Conservation (phyloP, 2,113 vertebrate genomes). For the Acanthochromis polyacanthus region DNA sequence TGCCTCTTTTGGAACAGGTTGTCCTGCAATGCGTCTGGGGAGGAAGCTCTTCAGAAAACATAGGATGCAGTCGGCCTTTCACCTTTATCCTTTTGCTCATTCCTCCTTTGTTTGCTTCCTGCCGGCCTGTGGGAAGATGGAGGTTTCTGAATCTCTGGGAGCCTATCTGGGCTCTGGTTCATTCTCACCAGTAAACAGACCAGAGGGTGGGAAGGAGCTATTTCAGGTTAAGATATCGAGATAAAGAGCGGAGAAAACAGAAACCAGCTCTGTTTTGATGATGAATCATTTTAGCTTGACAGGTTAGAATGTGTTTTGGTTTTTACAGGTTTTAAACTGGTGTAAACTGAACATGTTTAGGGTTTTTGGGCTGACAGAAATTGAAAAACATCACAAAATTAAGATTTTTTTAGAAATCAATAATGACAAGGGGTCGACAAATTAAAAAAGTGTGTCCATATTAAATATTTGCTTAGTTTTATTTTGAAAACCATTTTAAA, state of each 20-base stretch:
- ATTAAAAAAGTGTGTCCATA: too few relatives aligned
- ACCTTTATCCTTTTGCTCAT: constrained; percentile 53
- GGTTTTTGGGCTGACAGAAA: too few relatives aligned
- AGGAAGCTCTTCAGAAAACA: constrained; percentile 66
- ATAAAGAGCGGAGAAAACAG: neutral
- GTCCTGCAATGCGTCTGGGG: constrained; percentile 52
- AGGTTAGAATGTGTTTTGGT: neutral
- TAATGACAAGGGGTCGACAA: too few relatives aligned
- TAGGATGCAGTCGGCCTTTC: constrained; percentile 65
- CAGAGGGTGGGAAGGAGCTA: neutral
- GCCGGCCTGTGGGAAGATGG: constrained; percentile 54
- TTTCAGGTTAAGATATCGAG: neutral
- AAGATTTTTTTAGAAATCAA: too few relatives aligned
- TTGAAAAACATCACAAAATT: too few relatives aligned
- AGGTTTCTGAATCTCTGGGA: constrained; percentile 45
- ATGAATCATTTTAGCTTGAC: neutral
- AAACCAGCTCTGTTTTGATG: neutral
- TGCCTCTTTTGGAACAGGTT: constrained; percentile 68
- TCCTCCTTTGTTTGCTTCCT: constrained; percentile 69
- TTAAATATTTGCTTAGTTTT: too few relatives aligned
- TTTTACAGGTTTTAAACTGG: too few relatives aligned
- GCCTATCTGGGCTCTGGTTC: constrained; percentile 25
- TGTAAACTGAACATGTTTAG: too few relatives aligned
- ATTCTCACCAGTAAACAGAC: neutral
- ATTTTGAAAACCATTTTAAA: too few relatives aligned